These are phyloP conservation scores for Balaeniceps rex DNA, from an alignment of 2,113 vertebrate genomes.

Conservation along the genomic window DNA sequence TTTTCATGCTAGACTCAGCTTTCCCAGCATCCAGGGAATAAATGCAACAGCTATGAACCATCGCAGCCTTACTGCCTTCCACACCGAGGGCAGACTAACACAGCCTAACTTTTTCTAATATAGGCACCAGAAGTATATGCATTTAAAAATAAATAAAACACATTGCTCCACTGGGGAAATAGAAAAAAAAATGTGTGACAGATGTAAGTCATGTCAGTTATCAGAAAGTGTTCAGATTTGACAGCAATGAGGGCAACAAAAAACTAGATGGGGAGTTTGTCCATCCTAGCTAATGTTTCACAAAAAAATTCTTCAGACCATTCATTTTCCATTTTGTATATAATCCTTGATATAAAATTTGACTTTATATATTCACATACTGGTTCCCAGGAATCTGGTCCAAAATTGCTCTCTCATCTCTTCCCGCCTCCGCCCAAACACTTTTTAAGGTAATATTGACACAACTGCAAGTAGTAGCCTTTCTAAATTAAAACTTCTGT, in stretches of 20 bases:
- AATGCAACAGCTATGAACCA: not conserved
- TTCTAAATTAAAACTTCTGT: conserved; percentile 25
- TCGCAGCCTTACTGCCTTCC: not conserved
- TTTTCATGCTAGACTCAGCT: not conserved
- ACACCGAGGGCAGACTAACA: not conserved
- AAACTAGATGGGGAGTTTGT: not conserved
- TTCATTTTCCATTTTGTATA: not conserved
- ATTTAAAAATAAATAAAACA: not conserved
- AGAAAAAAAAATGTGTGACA: not conserved
- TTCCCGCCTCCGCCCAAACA: not conserved
- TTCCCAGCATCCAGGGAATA: not conserved
- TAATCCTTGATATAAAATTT: not conserved
- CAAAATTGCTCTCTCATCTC: not conserved
- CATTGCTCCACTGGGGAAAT: not conserved
- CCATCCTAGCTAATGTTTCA: not conserved
- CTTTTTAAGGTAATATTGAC: conserved; percentile 40
- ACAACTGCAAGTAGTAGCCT: not conserved
- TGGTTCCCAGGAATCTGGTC: not conserved
- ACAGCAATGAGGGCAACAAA: not conserved
- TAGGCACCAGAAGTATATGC: not conserved
- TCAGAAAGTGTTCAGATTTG: not conserved
- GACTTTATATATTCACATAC: not conserved
- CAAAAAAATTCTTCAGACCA: not conserved
- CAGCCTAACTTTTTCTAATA: not conserved
- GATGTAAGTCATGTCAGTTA: not conserved